Evolutionary conservation across 2,888 invertebrate genomes (phyloP).

Genomic region (Thereva unica): DNA sequence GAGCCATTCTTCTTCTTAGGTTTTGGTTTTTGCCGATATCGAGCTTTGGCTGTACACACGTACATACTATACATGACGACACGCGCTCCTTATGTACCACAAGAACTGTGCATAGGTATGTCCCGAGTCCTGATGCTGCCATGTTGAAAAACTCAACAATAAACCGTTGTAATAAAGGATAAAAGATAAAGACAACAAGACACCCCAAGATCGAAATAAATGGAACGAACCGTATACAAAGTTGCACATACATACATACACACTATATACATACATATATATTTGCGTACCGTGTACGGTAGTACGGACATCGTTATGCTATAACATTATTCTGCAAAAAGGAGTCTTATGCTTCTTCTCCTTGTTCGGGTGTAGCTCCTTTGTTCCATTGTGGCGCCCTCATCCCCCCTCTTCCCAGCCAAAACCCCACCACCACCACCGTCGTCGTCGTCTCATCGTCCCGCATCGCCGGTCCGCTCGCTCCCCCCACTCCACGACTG

Average conservation of each 20-base stretch:
- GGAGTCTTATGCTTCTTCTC: background rate
- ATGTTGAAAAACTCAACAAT: conserved; percentile 28
- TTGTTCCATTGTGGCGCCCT: conserved; percentile 2
- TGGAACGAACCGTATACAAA: conserved; percentile 18
- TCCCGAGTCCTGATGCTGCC: conserved; percentile 5
- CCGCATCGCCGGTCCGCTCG: no score
- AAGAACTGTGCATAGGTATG: no score
- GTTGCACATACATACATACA: background rate
- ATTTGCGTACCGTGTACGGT: no score
- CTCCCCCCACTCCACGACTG: background rate
- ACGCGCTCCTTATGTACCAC: conserved; percentile 6
- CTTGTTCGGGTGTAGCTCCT: conserved; percentile 15
- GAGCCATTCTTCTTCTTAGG: conserved; percentile 9
- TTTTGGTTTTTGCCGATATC: conserved; percentile 3
- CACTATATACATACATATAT: background rate
- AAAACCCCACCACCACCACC: no score
- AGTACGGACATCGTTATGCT: no score
- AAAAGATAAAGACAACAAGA: conserved; percentile 24
- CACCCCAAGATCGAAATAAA: conserved; percentile 21
- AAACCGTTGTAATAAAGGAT: conserved; percentile 19
- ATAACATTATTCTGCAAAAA: no score
- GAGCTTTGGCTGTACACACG: conserved; percentile 17
- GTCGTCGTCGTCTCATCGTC: no score
- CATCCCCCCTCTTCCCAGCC: conserved; percentile 6
- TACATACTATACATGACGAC: conserved; percentile 3